Evolutionary conservation across 2,113 vertebrate species (phyloP).

Genomic region (Myanophis thanlyinensis): DNA sequence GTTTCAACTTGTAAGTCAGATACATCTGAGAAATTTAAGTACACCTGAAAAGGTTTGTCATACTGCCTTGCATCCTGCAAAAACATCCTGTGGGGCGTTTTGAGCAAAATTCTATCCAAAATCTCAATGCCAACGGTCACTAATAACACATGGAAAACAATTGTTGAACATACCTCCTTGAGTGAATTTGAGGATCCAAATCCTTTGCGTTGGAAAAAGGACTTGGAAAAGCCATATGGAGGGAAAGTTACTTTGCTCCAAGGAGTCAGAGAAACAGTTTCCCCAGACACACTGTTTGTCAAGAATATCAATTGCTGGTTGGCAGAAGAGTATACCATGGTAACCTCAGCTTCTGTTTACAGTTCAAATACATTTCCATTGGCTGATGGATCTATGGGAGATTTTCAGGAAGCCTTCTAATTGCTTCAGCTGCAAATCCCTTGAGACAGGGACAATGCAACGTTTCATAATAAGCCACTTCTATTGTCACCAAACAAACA

Average conservation of each 20-base stretch:
- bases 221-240: neutral
- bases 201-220: slow-evolving; percentile 31
- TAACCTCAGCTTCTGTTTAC: slow-evolving; percentile 57
- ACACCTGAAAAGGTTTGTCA: neutral
- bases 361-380: slow-evolving; percentile 32
- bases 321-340: slow-evolving; percentile 52
- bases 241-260: slow-evolving; percentile 23
- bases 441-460: neutral
- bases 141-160: neutral
- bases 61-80: neutral
- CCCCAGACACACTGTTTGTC: slow-evolving; percentile 31
- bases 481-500: neutral
- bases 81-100: neutral
- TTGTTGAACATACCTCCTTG: slow-evolving; percentile 30
- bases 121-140: neutral
- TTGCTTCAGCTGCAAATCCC: neutral
- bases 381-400: fast-evolving
- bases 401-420: slow-evolving; percentile 26
- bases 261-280: slow-evolving; percentile 19
- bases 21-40: neutral
- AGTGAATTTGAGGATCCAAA: neutral
- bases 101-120: neutral
- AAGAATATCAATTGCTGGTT: slow-evolving; percentile 40
- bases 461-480: neutral
- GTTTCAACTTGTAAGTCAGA: neutral